phyloP scores from a whole-genome alignment of 1,140 invertebrate genomes.

The Pseudobourletiella spinata region DNA sequence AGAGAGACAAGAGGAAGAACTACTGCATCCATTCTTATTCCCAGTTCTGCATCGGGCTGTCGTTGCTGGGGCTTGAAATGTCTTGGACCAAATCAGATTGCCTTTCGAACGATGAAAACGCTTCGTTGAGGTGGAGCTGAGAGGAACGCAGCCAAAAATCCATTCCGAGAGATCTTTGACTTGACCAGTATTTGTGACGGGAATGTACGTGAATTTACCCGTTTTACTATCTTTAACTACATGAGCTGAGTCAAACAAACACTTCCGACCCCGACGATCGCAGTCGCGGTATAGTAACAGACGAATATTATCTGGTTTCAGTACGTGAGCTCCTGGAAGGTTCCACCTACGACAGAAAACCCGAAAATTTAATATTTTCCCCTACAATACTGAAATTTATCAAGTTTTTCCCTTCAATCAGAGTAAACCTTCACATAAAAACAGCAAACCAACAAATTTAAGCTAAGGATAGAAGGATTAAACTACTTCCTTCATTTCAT shows the following conservation, averaged over 20 bases:
- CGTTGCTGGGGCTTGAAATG: conserved; percentile 2
- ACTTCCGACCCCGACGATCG: conserved; percentile 30
- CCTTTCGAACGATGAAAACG: conserved; percentile 18
- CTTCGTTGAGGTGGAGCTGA: conserved; percentile 16
- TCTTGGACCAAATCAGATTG: background rate
- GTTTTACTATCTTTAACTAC: conserved; percentile 20
- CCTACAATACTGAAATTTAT: too few relatives aligned
- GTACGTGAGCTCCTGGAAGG: conserved; percentile 5
- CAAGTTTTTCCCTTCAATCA: too few relatives aligned
- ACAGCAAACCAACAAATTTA: too few relatives aligned
- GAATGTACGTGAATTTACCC: conserved; percentile 21
- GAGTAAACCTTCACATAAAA: too few relatives aligned
- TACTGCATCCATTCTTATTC: conserved; percentile 13
- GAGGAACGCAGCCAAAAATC: conserved; percentile 33
- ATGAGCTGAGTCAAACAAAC: conserved; percentile 31
- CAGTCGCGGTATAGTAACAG: conserved; percentile 33
- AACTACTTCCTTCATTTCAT: too few relatives aligned
- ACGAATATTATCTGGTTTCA: conserved; percentile 20
- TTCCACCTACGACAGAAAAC: background rate
- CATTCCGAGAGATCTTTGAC: conserved; percentile 28
- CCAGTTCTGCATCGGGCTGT: background rate
- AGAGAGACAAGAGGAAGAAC: background rate
- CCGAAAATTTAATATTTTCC: background rate
- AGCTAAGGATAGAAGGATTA: too few relatives aligned
- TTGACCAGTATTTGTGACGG: conserved; percentile 12